A percentile compares a stretch with the other conserved stretches of the same genome.
Evolutionary conservation across 64 coral and sea anemone genomes (phyloP).

Genomic region (Stichodactyla mertensii): DNA sequence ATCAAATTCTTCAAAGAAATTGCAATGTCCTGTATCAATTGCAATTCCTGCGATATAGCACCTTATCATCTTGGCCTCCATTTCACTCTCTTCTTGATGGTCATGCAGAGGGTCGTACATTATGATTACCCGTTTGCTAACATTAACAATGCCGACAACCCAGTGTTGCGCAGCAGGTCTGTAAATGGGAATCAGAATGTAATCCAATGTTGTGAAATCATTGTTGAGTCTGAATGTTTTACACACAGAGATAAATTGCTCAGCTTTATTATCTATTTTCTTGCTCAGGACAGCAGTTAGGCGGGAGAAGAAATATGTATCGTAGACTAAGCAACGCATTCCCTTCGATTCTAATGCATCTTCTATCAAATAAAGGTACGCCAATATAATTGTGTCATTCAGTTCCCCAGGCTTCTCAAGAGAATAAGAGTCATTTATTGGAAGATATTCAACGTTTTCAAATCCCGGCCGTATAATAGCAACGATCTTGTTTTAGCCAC

Average conservation of each 20-base stretch:
- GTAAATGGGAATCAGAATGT: not conserved
- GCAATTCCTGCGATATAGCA: not conserved
- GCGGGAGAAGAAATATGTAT: not conserved
- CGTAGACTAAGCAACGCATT: not conserved
- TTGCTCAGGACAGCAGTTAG: not conserved
- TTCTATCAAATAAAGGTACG: not conserved
- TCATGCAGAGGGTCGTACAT: not conserved
- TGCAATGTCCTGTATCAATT: not conserved
- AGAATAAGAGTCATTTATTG: not conserved
- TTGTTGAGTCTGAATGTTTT: not conserved
- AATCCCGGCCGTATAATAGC: not conserved
- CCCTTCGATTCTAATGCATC: not conserved
- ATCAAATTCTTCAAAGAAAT: not conserved
- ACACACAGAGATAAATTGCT: not conserved
- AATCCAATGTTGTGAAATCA: not conserved
- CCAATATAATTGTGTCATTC: not conserved
- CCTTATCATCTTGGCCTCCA: conserved; percentile 5
- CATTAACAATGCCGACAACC: not conserved
- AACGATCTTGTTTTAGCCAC: not conserved
- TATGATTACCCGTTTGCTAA: not conserved
- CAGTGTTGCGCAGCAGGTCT: not conserved
- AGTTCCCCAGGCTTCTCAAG: not conserved
- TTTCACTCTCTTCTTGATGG: not conserved
- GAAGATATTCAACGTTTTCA: not conserved
- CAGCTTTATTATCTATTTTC: not conserved